phyloP scores from a whole-genome alignment of 2,113 vertebrate species.

The Neotoma lepida region DNA sequence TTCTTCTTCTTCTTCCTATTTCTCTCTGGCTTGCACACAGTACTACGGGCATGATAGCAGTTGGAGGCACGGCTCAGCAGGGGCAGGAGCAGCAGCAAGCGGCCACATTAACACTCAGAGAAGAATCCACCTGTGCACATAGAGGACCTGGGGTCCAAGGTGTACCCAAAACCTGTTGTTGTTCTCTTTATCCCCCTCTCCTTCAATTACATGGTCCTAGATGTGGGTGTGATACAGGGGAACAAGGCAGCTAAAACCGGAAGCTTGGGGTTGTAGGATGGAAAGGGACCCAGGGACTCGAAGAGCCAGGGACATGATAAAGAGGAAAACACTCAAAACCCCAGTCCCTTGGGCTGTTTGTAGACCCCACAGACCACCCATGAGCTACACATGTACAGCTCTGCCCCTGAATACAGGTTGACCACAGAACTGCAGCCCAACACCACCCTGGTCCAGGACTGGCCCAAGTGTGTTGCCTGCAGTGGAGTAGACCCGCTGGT shows the following conservation, averaged over 20 bases:
- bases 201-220: background rate
- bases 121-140: background rate
- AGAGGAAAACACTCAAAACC: background rate
- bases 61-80: background rate
- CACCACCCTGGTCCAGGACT: background rate
- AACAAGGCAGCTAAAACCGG: background rate
- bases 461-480: accelerated
- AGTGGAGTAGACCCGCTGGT: accelerated
- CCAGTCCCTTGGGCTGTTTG: background rate
- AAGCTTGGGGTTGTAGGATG: background rate
- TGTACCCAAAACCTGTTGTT: background rate
- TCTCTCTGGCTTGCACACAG: no score
- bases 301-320: background rate
- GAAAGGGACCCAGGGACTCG: background rate
- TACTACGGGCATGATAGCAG: background rate
- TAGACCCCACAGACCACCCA: constrained; percentile 35
- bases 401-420: constrained; percentile 12
- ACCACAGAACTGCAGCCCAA: background rate
- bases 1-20: background rate
- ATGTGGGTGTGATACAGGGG: background rate
- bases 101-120: background rate
- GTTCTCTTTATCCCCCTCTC: background rate
- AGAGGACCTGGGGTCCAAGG: background rate
- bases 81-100: no score
- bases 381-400: background rate